Base-by-base conservation (phyloP, 2,888 invertebrate species). In the Aradus depressus region DNA sequence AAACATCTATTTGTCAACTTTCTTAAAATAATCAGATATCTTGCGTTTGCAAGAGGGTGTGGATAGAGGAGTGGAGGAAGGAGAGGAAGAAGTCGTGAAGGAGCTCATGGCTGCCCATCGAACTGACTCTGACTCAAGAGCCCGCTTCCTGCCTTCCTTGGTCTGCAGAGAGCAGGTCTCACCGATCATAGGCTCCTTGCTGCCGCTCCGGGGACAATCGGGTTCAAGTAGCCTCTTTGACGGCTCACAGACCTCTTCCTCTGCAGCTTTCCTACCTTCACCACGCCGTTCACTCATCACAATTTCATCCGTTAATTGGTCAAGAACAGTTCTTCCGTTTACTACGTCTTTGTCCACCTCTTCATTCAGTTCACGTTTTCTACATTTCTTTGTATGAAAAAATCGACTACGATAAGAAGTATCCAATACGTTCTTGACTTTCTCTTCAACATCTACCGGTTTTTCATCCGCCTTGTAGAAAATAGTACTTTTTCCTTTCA, bases 71-170 rank as follows among this genome's bases (percentile, higher is more conserved):
- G 26, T 45, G 18, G 39, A 38, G 21, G 50, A n/a, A 1, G 31
- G 43, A 22, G 32, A 19, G 22, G 10, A 39, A 2, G 43, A 35
- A 6, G 35, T 22, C 8, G 41, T 37, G 16, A 60, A 59, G 50
- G 59, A 56, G 41, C 51, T 56, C 54, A 60, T 60, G 4, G 58
- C 59, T 18, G 55, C 51, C 61, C 61, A 61, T 23, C 61, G 57
- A 12, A 58, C 56, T 21, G 54, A 54, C 32, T 61, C 61, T 8
- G 50, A 53, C 19, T 55, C 52, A 3, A 60, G 35, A 34, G 59
- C 59, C 25, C 56, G 41, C 18, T 50, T 50, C 32, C 54, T 44
- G 8, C 57, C 60, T 50, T 57, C 56, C 38, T 55, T 51, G 0
- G 58, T 54, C 14, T 28, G 44, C 1, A 59, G 35, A 12, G 55